These are phyloP conservation scores for Ormyrus rosae DNA, from an alignment of 2,888 invertebrate genomes.

Conservation along the genomic window DNA sequence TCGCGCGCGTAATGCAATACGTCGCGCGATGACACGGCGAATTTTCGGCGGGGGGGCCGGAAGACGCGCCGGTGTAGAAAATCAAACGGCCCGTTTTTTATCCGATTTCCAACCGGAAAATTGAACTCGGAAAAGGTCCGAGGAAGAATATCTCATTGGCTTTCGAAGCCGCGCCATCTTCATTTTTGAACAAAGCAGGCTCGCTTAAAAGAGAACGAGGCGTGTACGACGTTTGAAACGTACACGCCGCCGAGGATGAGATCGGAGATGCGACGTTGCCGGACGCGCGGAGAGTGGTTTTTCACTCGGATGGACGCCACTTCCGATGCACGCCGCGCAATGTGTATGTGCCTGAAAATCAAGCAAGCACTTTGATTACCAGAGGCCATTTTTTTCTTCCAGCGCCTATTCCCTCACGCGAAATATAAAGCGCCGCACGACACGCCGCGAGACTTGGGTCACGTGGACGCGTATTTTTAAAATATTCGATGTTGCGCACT, in stretches of 20 bases:
- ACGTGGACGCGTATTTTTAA: neutral
- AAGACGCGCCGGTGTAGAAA: too few species aligned
- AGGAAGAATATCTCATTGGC: conserved; percentile 70
- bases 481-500: neutral
- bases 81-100: too few species aligned
- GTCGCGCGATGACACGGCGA: too few species aligned
- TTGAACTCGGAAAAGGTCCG: too few species aligned
- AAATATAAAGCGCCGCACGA: neutral
- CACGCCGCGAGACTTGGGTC: neutral
- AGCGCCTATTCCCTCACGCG: neutral
- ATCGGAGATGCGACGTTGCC: conserved; percentile 37
- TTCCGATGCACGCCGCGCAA: too few species aligned
- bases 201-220: conserved; percentile 61
- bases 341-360: too few species aligned
- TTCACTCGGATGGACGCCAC: too few species aligned
- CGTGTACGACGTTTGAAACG: conserved; percentile 69
- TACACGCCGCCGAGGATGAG: conserved; percentile 21
- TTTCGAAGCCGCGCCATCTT: conserved; percentile 87
- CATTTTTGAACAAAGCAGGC: conserved; percentile 87
- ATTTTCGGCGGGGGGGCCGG: too few species aligned
- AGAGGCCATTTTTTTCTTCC: neutral
- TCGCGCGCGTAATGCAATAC: too few species aligned
- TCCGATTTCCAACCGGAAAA: too few species aligned
- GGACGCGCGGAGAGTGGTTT: neutral
- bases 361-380: too few species aligned